These are phyloP conservation scores for Lepeophtheirus salmonis DNA, from an alignment of 1,140 invertebrate genomes.

Conservation along the genomic window DNA sequence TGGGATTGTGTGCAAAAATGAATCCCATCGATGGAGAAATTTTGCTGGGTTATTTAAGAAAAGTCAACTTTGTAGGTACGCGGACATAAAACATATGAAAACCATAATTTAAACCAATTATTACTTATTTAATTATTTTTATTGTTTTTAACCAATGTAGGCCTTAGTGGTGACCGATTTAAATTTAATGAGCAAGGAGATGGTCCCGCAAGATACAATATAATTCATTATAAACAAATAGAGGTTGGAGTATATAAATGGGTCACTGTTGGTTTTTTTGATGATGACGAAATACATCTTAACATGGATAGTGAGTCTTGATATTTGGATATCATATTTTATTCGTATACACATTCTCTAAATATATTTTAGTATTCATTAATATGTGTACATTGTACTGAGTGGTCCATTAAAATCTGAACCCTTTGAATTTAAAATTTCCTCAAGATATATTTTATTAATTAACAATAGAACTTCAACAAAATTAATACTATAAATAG, in stretches of 20 bases:
- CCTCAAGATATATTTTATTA: no score
- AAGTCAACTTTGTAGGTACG: constrained; percentile 63
- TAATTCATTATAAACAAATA: constrained; percentile 78
- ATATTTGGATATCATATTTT: no score
- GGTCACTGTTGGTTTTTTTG: constrained; percentile 64
- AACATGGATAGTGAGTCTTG: constrained; percentile 56
- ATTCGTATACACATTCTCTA: no score
- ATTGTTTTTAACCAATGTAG: constrained; percentile 26
- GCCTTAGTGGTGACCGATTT: constrained; percentile 69
- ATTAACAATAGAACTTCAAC: no score
- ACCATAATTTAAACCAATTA: neutral
- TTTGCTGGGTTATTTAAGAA: constrained; percentile 56
- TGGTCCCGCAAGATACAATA: constrained; percentile 79
- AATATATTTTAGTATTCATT: no score
- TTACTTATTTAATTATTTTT: neutral
- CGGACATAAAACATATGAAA: neutral
- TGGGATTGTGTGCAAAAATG: constrained; percentile 66
- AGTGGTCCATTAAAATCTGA: no score
- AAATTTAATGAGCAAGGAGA: constrained; percentile 72
- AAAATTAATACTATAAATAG: no score
- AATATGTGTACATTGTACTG: no score
- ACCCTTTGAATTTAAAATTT: no score
- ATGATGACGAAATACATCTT: constrained; percentile 52
- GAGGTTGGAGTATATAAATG: constrained; percentile 51
- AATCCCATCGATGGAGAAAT: constrained; percentile 62